phyloP scores from a whole-genome alignment of 2,888 invertebrate genomes.

The Limenitis arthemis region DNA sequence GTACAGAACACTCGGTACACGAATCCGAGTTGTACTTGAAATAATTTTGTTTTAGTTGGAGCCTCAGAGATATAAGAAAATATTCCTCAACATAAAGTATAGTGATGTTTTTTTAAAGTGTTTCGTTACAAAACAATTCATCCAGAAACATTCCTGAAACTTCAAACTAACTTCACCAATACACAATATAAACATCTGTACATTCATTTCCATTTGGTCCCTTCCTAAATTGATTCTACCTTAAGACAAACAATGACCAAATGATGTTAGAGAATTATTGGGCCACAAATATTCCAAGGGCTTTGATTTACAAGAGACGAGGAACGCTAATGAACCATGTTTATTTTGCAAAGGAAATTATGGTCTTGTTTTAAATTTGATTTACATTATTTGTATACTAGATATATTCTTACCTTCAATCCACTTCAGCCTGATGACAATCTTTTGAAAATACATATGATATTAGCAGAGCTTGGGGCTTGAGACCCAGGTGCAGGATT shows the following conservation, averaged over 20 bases:
- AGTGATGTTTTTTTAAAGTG: background rate
- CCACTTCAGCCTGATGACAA: no score
- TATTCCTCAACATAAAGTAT: background rate
- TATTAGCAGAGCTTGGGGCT: no score
- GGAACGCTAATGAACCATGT: constrained; percentile 9
- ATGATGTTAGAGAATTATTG: constrained; percentile 7
- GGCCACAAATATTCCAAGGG: constrained; percentile 5
- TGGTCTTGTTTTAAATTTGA: constrained; percentile 6
- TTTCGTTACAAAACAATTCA: background rate
- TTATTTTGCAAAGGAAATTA: constrained; percentile 6
- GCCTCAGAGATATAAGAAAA: background rate
- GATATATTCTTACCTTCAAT: no score
- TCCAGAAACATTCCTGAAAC: background rate
- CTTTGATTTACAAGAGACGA: constrained; percentile 9
- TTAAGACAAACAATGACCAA: constrained; percentile 6
- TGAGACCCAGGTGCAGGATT: no score
- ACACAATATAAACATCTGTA: background rate
- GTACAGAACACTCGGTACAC: no score
- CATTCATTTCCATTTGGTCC: background rate
- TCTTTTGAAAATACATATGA: no score
- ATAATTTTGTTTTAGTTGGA: no score
- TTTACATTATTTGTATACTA: background rate
- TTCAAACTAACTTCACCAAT: background rate
- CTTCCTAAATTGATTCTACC: constrained; percentile 5
- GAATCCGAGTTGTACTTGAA: no score